Evolutionary conservation across 2,113 vertebrate genomes (phyloP).

Genomic region (Cichladusa arquata): DNA sequence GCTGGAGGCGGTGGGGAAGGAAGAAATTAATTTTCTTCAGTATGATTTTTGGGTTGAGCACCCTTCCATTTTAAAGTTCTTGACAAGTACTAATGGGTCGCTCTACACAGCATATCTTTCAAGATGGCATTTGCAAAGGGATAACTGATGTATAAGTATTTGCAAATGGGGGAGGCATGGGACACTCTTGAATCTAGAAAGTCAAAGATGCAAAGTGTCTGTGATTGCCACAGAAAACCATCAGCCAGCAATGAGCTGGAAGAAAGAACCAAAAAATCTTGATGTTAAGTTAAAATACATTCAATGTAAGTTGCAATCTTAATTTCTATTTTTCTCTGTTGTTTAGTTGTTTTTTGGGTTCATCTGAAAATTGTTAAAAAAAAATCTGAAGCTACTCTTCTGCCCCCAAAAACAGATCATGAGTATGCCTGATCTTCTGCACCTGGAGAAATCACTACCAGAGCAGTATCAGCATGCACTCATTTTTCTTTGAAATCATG

Average conservation of each 20-base stretch:
- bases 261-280: neutral
- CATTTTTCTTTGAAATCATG: neutral
- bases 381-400: neutral
- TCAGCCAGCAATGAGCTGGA: neutral
- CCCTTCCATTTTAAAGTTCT: neutral
- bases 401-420: neutral
- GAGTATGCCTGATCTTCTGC: neutral
- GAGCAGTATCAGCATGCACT: neutral
- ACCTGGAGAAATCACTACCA: neutral
- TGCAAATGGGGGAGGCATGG: neutral
- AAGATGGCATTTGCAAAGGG: neutral
- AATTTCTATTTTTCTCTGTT: neutral
- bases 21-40: neutral
- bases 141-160: neutral
- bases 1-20: fast-evolving
- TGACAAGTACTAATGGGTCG: neutral
- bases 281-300: neutral
- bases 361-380: neutral
- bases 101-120: neutral
- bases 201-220: neutral
- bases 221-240: neutral
- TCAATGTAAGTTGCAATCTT: neutral
- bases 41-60: neutral
- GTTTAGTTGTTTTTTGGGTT: neutral
- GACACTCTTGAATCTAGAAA: neutral